Percentiles rank a stretch among this genome's conserved stretches.
Conservation (phyloP, 2,888 invertebrate genomes). For the Hesperia comma region DNA sequence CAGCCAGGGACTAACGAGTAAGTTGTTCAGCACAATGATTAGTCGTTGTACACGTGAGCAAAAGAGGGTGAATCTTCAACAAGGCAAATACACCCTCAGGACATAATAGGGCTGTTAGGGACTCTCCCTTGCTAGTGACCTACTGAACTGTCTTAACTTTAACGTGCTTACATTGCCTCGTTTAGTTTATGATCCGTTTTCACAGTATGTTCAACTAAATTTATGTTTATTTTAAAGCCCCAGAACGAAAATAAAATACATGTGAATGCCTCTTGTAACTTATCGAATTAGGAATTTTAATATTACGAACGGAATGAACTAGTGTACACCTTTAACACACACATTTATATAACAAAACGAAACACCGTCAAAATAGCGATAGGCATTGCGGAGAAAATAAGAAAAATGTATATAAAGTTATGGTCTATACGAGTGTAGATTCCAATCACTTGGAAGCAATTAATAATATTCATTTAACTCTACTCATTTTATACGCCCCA, state of each 20-base stretch:
- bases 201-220: not conserved
- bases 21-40: slow-evolving; percentile 21
- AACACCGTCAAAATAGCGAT: no score
- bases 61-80: slow-evolving; percentile 16
- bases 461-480: no score
- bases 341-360: no score
- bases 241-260: no score
- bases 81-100: slow-evolving; percentile 17
- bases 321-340: no score
- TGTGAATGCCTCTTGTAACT: no score
- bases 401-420: no score
- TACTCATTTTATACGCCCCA: not conserved
- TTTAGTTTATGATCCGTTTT: slow-evolving; percentile 7
- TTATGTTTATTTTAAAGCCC: not conserved
- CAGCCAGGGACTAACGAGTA: slow-evolving; percentile 15
- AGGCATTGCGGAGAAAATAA: no score
- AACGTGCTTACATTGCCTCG: slow-evolving; percentile 5
- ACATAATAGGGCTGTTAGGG: slow-evolving; percentile 27
- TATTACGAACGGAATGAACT: no score
- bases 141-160: slow-evolving; percentile 10
- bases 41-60: slow-evolving; percentile 20
- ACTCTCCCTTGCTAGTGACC: slow-evolving; percentile 24
- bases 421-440: no score
- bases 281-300: no score
- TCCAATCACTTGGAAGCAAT: no score